Conservation (phyloP, 2,113 vertebrate species). For the Vicugna pacos region DNA sequence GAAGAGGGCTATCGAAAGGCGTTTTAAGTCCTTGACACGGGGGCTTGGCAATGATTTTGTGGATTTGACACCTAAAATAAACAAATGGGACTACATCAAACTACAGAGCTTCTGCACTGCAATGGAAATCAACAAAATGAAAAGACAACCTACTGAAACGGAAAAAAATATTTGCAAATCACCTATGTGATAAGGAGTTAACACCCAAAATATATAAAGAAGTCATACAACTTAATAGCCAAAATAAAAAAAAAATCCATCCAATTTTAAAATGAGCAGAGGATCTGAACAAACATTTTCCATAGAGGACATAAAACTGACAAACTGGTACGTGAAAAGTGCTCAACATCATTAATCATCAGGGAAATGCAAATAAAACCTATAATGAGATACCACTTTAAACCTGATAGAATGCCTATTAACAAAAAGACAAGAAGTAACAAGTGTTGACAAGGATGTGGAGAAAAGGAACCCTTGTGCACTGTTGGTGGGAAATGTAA, state of each 20-base stretch:
- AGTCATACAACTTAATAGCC: neutral
- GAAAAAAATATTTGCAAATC: conserved; percentile 32
- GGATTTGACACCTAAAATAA: neutral
- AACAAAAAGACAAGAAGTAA: neutral
- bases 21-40: neutral
- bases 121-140: neutral
- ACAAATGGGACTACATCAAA: neutral
- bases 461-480: neutral
- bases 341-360: neutral
- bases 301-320: neutral
- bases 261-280: neutral
- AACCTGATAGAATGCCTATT: neutral
- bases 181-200: neutral
- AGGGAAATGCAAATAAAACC: neutral
- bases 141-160: neutral
- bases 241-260: neutral
- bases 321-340: neutral
- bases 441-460: neutral
- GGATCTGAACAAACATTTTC: neutral
- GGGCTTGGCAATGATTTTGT: neutral
- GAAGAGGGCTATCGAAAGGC: neutral
- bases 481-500: neutral
- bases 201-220: conserved; percentile 31
- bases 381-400: neutral
- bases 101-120: neutral